Percentiles rank a stretch among this genome's conserved stretches.
phyloP scores from a whole-genome alignment of 2,797 vertebrate species.

The Merluccius polli region DNA sequence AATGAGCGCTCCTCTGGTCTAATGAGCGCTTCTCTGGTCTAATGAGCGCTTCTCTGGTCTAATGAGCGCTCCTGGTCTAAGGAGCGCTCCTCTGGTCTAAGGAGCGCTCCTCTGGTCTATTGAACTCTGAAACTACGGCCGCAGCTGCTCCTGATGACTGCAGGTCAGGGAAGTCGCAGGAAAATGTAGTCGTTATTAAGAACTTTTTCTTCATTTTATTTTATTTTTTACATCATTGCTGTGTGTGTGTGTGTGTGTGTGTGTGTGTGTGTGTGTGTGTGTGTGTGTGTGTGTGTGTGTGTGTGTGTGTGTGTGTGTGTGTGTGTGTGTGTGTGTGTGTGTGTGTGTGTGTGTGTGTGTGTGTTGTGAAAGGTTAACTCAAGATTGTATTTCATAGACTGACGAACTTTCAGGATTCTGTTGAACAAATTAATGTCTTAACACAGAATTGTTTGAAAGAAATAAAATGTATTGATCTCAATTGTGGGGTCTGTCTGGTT shows the following conservation, averaged over 20 bases:
- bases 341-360: constrained; percentile 55
- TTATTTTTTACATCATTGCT: constrained; percentile 55
- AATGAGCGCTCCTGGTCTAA: too few species aligned
- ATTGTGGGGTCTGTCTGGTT: constrained; percentile 24
- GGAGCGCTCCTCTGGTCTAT: not conserved
- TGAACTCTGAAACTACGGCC: not conserved
- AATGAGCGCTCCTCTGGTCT: too few species aligned
- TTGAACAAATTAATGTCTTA: constrained; percentile 77
- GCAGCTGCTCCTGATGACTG: not conserved
- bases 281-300: too few species aligned
- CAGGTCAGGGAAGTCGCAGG: constrained; percentile 37
- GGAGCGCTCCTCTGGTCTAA: too few species aligned
- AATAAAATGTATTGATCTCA: constrained; percentile 75
- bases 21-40: too few species aligned
- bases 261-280: too few species aligned
- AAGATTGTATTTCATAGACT: constrained; percentile 72
- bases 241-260: constrained; percentile 41
- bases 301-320: constrained; percentile 40
- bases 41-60: too few species aligned
- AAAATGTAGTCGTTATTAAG: constrained; percentile 43
- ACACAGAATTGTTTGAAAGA: constrained; percentile 77
- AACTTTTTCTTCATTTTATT: constrained; percentile 49
- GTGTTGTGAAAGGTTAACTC: constrained; percentile 67
- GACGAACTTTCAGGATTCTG: constrained; percentile 72
- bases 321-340: constrained; percentile 18